phyloP scores from a whole-genome alignment of 2,888 invertebrate species.

The Leistus spinibarbis region DNA sequence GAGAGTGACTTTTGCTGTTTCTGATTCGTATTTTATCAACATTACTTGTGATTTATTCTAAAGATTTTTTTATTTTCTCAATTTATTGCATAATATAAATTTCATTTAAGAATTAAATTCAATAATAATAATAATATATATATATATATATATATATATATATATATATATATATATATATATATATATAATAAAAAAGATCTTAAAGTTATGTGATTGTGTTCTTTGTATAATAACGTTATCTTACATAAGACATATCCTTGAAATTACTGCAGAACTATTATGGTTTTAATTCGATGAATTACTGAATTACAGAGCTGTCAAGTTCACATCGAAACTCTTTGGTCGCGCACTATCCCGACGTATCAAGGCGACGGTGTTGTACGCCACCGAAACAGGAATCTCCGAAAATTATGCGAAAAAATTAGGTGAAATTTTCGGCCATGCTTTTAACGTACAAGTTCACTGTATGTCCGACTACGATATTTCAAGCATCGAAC shows the following conservation, averaged over 20 bases:
- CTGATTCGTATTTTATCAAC: not conserved
- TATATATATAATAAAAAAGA: no score
- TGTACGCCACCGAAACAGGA: constrained; percentile 95
- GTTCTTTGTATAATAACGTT: no score
- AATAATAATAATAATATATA: no score
- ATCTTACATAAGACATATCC: no score
- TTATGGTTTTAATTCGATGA: no score
- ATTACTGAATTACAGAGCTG: constrained; percentile 67
- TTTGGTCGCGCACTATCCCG: constrained; percentile 92
- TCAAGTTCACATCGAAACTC: constrained; percentile 95
- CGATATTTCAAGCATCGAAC: constrained; percentile 91
- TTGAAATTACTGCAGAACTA: no score
- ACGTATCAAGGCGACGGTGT: constrained; percentile 92
- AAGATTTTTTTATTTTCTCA: not conserved
- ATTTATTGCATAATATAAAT: not conserved
- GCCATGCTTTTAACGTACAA: constrained; percentile 95
- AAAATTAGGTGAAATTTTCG: constrained; percentile 88
- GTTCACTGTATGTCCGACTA: constrained; percentile 94
- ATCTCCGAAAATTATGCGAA: constrained; percentile 95
- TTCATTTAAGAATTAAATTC: no score
- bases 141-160: no score
- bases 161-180: no score
- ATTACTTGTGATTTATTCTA: not conserved
- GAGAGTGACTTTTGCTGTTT: constrained; percentile 20
- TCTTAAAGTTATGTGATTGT: no score